These are phyloP conservation scores for Chymomyza costata DNA, from an alignment of 1,140 invertebrate species.

Conservation along the genomic window DNA sequence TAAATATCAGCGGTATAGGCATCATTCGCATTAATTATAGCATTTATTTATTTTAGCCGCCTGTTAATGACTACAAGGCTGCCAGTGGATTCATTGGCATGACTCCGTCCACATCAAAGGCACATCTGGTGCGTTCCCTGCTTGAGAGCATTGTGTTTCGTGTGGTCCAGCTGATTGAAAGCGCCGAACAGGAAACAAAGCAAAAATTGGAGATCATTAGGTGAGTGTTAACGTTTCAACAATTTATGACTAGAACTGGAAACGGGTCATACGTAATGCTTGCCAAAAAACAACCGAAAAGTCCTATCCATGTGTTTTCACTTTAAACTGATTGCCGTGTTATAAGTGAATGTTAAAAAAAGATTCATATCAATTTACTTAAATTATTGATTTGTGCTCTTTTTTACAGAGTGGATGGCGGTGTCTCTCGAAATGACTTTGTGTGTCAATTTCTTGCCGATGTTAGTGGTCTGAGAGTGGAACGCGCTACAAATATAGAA, in stretches of 20 bases:
- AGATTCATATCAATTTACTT: too few species aligned
- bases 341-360: too few species aligned
- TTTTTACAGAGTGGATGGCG: constrained; percentile 92
- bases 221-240: constrained; percentile 74
- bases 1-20: constrained; percentile 75
- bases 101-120: constrained; percentile 84
- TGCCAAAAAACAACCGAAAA: too few species aligned
- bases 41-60: constrained; percentile 80
- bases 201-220: constrained; percentile 79
- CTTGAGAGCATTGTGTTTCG: constrained; percentile 92
- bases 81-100: constrained; percentile 90
- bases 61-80: constrained; percentile 89
- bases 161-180: constrained; percentile 84
- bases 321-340: too few species aligned
- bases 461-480: constrained; percentile 83
- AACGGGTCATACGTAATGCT: too few species aligned
- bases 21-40: neutral
- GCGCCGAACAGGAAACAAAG: constrained; percentile 81
- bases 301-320: too few species aligned
- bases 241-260: too few species aligned
- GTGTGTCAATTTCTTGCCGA: constrained; percentile 91
- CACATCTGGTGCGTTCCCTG: constrained; percentile 88
- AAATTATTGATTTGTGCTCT: too few species aligned
- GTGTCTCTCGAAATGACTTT: constrained; percentile 94
- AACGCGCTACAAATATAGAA: constrained; percentile 82